Base-by-base conservation (phyloP, 2,113 vertebrate genomes). In the Axis porcinus region DNA sequence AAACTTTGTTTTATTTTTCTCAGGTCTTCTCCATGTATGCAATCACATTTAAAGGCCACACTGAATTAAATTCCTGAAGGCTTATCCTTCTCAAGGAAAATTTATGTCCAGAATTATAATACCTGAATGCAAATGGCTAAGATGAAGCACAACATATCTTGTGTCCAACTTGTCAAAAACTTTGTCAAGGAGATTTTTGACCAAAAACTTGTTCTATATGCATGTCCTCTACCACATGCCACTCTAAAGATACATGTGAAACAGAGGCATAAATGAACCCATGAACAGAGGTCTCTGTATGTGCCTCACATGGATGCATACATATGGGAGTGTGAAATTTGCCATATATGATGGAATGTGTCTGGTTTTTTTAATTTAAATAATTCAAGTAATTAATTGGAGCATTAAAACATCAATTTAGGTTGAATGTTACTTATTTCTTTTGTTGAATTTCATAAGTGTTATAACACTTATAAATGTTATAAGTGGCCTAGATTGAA, bases 221-320 rank as follows among this genome's bases (percentile, higher is more conserved):
- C 30, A 45, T 54, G 43, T 60, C 28, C 27, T 45, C 36, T 23
- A 16, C 43, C 85, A 60, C 2, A 28, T 50, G 6, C 5, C 45
- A 23, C 13, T 78, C 12, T 25, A 91, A 91, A 5, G 14, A 64
- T 14, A 33, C 4, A 17, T 43, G 43, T 83, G n/a, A 52, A 78
- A 89, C 5, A 14, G 28, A 13, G 6, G 0, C 7, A 54, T n/a
- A 27, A 4, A 9, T 16, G 4, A 27, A 9, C 21, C 57, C 8
- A 3, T 15, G 21, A 89, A 54, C 16, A 30, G 36, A 50, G 50
- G 79, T 25, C 50, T 6, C 43, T 21, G 27, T 11, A 30, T 8
- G 12, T 14, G 7, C 2, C 6, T 28, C 1, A 28, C n/a, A 25
- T 9, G 17, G 21, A 27, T 33, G n/a, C 10, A 28, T 19, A 21